Base-by-base conservation (phyloP, 2,888 invertebrate species). In the Willowsia nigromaculata region DNA sequence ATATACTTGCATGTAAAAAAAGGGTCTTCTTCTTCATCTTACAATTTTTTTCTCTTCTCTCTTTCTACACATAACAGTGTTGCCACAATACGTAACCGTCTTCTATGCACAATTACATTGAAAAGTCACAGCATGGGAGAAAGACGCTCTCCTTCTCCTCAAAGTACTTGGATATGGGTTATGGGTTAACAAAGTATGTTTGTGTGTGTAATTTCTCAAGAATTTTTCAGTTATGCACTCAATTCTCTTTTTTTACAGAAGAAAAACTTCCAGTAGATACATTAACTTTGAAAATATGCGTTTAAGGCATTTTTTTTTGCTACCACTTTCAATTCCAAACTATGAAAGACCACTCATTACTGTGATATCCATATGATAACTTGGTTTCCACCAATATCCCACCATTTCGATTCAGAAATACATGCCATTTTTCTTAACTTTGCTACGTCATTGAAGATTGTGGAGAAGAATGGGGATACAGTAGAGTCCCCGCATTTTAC, bases 41-140 rank as follows among this genome's bases (percentile, higher is more conserved):
- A n/a, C n/a, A n/a, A n/a, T n/a, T 53, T 74, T 50, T 30, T 78
- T 9, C 43, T 78, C 53, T 76, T 50, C 30, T 76, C 25, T 22
- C 43, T 7, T 37, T 50, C 18, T 43, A 25, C 2, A 50, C n/a
- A n/a, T n/a, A n/a, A n/a, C n/a, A n/a, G n/a, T n/a, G n/a, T n/a
- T n/a, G n/a, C n/a, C n/a, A n/a, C 53, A 47, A 0, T 53, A n/a
- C 53, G 40, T 22, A 56, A 56, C 33, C 22, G 9, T 40, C 80
- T 9, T 56, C 62, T 50, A 30, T 84, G 88, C 40, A 65, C 62
- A 84, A 88, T 78, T 83, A 53, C 43, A 84, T 84, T 76, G 74
- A 88, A 88, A 81, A 89, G 85, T 80, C 89, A 68, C 89, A 89
- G 89, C 89, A 89, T 89, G 89, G 71, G 85, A 89, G 84, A 84